Evolutionary conservation across 30 jellyfish, hydroid and myxozoan species (phyloP).

Genomic region (Chrysaora quinquecirrha): DNA sequence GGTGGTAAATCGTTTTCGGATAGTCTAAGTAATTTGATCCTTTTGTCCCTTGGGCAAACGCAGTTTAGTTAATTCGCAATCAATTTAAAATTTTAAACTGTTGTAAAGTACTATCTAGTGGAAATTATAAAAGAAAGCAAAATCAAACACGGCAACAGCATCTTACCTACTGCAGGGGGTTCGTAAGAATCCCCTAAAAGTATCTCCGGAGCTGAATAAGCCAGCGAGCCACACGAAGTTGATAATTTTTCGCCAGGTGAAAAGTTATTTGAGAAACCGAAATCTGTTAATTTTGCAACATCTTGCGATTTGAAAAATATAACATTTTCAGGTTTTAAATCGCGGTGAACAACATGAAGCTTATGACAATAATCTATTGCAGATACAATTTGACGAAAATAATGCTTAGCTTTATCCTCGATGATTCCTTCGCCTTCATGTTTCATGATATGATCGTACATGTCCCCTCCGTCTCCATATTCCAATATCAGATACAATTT

Average conservation of each 20-base stretch:
- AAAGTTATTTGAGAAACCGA: conserved; percentile 95
- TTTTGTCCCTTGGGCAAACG: too few species aligned
- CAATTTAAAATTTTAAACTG: too few species aligned
- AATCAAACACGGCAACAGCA: too few species aligned
- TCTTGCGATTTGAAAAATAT: conserved; percentile 88
- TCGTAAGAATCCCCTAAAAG: conserved; percentile 96
- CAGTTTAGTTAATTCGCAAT: too few species aligned
- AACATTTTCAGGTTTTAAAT: conserved; percentile 97
- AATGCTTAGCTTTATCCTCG: conserved; percentile 95
- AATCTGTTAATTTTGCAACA: conserved; percentile 93
- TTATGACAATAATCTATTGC: conserved; percentile 97
- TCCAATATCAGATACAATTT: conserved; percentile 93
- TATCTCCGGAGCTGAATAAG: conserved; percentile 99
- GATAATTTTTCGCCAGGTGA: conserved; percentile 91
- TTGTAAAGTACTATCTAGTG: too few species aligned
- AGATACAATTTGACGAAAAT: conserved; percentile 91
- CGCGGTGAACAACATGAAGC: conserved; percentile 99
- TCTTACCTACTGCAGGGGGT: conserved; percentile 98
- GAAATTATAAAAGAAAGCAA: too few species aligned
- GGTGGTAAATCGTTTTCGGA: too few species aligned
- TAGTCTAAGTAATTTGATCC: too few species aligned
- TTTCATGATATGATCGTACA: conserved; percentile 97
- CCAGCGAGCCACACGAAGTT: conserved; percentile 97
- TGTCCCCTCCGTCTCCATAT: conserved; percentile 98
- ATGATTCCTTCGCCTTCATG: conserved; percentile 87